Percentiles rank a stretch among this genome's conserved stretches.
phyloP scores from a whole-genome alignment of 2,113 vertebrate genomes.

The Podiceps cristatus region DNA sequence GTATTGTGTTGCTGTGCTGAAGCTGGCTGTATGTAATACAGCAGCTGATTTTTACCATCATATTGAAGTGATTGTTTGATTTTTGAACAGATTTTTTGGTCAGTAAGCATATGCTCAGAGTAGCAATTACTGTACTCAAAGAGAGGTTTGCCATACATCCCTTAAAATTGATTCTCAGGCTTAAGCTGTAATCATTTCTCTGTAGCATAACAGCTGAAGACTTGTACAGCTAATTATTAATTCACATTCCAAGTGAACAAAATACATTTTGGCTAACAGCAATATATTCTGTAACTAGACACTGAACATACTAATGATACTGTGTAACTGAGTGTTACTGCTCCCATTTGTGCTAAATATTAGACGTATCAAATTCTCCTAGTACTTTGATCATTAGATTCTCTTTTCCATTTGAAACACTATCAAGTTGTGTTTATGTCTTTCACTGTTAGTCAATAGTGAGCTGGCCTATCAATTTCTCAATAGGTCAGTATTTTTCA shows the following conservation, averaged over 20 bases:
- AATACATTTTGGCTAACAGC: not conserved
- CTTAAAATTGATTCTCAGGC: not conserved
- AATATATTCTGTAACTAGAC: not conserved
- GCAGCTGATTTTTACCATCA: not conserved
- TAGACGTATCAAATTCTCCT: not conserved
- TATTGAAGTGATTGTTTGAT: not conserved
- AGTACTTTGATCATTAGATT: not conserved
- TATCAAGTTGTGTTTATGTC: not conserved
- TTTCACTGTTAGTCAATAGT: constrained; percentile 1
- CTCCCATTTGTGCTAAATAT: not conserved
- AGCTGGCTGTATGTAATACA: not conserved
- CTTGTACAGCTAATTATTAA: not conserved
- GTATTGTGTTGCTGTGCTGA: not conserved
- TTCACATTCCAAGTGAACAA: not conserved
- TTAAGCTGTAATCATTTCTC: not conserved
- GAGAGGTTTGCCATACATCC: not conserved
- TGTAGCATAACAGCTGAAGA: not conserved
- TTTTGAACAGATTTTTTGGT: not conserved
- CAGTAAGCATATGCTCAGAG: not conserved
- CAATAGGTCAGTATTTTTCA: not conserved
- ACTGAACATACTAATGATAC: not conserved
- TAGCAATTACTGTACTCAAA: not conserved
- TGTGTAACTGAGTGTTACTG: not conserved
- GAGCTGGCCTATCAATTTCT: not conserved
- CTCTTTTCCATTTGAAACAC: constrained; percentile 4